A percentile compares a stretch with the other conserved stretches of the same genome.
Conservation (phyloP, 2,797 vertebrate genomes). For the Myripristis murdjan region DNA sequence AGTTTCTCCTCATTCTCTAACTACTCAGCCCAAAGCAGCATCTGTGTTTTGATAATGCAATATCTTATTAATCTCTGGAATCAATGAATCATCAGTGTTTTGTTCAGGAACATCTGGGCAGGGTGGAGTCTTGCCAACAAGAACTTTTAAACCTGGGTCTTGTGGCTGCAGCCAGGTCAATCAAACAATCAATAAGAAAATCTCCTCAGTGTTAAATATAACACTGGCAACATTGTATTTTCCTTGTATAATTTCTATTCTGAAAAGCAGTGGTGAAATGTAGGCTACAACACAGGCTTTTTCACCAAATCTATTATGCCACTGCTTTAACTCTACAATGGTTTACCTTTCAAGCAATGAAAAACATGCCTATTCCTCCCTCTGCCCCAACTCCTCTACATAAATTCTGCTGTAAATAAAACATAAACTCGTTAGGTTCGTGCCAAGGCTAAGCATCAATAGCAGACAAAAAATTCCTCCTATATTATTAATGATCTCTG, state of each 20-base stretch:
- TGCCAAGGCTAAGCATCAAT: conserved; percentile 27
- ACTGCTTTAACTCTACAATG: conserved; percentile 22
- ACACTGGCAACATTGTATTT: too few species aligned
- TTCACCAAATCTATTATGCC: conserved; percentile 14
- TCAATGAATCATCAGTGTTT: too few species aligned
- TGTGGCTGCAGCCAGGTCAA: too few species aligned
- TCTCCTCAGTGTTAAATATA: too few species aligned
- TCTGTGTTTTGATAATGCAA: too few species aligned
- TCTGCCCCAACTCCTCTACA: conserved; percentile 1
- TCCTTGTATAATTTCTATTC: background rate
- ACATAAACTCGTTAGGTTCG: conserved; percentile 18
- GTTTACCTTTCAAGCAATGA: conserved; percentile 17
- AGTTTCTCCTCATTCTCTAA: too few species aligned
- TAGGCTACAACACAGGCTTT: conserved; percentile 3
- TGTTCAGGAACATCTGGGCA: too few species aligned
- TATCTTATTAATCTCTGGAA: too few species aligned
- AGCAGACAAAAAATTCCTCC: conserved; percentile 7
- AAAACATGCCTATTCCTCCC: conserved; percentile 16
- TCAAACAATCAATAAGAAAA: too few species aligned
- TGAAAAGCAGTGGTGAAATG: conserved; percentile 1
- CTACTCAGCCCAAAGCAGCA: too few species aligned
- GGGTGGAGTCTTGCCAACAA: too few species aligned
- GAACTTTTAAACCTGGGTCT: too few species aligned
- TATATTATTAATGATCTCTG: conserved; percentile 58
- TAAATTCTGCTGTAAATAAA: conserved; percentile 50